Base-by-base conservation (phyloP, 2,888 invertebrate species). In the Drosophila suboccidentalis region DNA sequence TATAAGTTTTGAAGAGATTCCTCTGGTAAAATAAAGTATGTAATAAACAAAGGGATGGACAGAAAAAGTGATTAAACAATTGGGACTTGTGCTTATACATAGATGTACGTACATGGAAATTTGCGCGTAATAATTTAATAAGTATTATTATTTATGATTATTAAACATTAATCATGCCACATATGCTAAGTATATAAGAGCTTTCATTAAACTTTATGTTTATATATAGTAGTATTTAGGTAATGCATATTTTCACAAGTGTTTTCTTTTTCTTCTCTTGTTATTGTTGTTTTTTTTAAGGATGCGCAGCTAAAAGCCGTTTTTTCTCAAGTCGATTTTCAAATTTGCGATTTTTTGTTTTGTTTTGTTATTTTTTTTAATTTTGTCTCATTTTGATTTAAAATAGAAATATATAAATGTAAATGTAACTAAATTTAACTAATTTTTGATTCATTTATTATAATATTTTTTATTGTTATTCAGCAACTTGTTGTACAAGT, bases 181-280 rank as follows among this genome's bases (percentile, higher is more conserved):
- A 79, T 79, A 78, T 67, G 60, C 80, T 79, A 64, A 71, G 60
- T 79, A 74, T 65, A 57, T 59, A 53, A 59, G 47, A 47, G 69
- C 53, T 55, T 59, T 64, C 29, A 62, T 72, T 75, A 71, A 67
- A 55, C 57, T 78, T 66, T 68, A 41, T 69, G 43, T 53, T 49
- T 72, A 49, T 71, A 51, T 76, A 50, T 71, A 47, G 29, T 67
- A 65, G 51, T 74, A 62, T 73, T 74, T 67, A 76, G 89, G 62
- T 86, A 82, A 85, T 89, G 87, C 82, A 76, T 86, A 75, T 87
- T 87, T 87, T 89, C 87, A 89, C 88, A 86, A 89, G 89, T 89
- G 89, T 80, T 87, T 72, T 78, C 50, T 41, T 61, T 19, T 54
- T 53, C 39, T 67, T 39, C 19, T 44, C 36, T 10, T 44, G 22